These are phyloP conservation scores for Thaumatotibia leucotreta DNA, from an alignment of 1,140 invertebrate species.

Conservation along the genomic window DNA sequence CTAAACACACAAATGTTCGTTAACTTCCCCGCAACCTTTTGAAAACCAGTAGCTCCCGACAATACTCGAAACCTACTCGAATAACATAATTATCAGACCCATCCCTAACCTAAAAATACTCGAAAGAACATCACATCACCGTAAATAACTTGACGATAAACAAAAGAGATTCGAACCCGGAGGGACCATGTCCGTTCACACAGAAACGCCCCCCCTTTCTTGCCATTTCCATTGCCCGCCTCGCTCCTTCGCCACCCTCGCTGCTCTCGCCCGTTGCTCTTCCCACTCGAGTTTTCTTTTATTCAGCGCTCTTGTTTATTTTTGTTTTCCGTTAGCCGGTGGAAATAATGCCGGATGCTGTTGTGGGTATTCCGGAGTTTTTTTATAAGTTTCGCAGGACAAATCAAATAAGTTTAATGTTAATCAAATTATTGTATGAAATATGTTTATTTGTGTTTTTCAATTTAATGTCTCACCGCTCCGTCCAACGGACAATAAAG, in stretches of 20 bases:
- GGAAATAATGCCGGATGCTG: conserved; percentile 63
- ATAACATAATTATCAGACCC: conserved; percentile 11
- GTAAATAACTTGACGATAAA: conserved; percentile 58
- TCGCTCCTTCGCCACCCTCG: conserved; percentile 37
- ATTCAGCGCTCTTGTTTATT: conserved; percentile 70
- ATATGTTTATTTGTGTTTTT: no score
- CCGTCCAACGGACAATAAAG: no score
- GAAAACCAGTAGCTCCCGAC: neutral
- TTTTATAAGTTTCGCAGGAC: neutral
- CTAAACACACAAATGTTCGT: no score
- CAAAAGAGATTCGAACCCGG: conserved; percentile 51
- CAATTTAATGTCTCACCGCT: no score
- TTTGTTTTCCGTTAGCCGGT: conserved; percentile 71
- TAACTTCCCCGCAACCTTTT: no score
- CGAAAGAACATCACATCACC: conserved; percentile 23
- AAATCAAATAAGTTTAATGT: no score
- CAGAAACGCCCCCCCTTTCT: conserved; percentile 25
- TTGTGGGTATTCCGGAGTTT: conserved; percentile 34
- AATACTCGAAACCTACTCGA: conserved; percentile 12
- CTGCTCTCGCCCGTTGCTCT: conserved; percentile 49
- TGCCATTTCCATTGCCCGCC: conserved; percentile 22
- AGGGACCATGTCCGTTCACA: conserved; percentile 32
- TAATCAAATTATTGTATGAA: no score
- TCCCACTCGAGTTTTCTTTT: conserved; percentile 71
- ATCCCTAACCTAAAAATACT: conserved; percentile 14